These are phyloP conservation scores for Edolisoma coerulescens DNA, from an alignment of 2,113 vertebrate species.

Conservation along the genomic window DNA sequence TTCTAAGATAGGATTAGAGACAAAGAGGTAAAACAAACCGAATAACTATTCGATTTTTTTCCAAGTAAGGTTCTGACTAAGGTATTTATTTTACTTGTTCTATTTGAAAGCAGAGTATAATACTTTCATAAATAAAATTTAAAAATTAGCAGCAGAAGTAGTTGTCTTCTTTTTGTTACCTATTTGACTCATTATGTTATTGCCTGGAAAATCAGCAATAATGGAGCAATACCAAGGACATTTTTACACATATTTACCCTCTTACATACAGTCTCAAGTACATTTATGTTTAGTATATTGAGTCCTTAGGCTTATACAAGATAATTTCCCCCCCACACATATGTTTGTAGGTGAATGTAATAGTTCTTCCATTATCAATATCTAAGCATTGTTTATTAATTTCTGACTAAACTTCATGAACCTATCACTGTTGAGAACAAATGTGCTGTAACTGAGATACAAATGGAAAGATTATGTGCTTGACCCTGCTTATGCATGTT, in stretches of 20 bases:
- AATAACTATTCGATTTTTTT: neutral
- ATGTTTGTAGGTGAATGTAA: neutral
- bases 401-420: neutral
- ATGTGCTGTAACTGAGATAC: neutral
- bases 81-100: neutral
- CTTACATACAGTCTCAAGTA: neutral
- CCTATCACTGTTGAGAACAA: neutral
- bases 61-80: neutral
- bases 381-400: neutral
- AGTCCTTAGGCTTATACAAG: neutral
- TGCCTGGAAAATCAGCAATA: neutral
- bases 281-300: neutral
- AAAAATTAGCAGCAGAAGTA: neutral
- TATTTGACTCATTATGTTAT: neutral
- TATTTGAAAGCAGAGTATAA: neutral
- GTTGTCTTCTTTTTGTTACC: neutral
- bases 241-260: neutral
- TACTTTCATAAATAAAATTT: neutral
- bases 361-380: neutral
- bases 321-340: fast-evolving
- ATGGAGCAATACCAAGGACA: neutral
- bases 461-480: neutral
- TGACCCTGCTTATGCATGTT: neutral
- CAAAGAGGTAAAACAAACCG: neutral
- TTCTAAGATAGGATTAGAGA: neutral